A percentile compares a stretch with the other conserved stretches of the same genome.
Evolutionary conservation across 2,797 vertebrate species (phyloP).

Genomic region (Crocidura indochinensis): DNA sequence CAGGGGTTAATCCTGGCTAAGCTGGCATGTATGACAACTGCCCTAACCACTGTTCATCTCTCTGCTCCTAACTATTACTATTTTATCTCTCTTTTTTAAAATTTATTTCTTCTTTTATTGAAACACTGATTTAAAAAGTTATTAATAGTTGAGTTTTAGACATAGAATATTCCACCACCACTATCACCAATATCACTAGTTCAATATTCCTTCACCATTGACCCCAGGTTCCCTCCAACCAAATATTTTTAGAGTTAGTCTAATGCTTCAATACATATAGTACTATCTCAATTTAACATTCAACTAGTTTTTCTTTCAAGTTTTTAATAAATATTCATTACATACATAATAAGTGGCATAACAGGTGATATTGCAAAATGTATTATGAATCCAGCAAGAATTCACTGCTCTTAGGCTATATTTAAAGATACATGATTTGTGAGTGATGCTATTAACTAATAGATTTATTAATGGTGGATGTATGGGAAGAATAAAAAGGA

Average conservation of each 20-base stretch:
- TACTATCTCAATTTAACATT: background rate
- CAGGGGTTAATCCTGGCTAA: too few relatives aligned
- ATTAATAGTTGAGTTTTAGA: too few relatives aligned
- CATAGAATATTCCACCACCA: too few relatives aligned
- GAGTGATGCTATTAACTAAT: background rate
- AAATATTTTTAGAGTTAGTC: background rate
- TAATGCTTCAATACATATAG: background rate
- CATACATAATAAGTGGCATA: background rate
- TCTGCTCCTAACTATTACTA: too few relatives aligned
- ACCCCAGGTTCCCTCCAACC: too few relatives aligned
- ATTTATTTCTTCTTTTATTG: too few relatives aligned
- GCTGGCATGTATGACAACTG: too few relatives aligned
- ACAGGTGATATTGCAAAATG: background rate
- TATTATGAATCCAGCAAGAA: background rate
- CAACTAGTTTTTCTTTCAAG: background rate
- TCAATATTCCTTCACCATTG: too few relatives aligned
- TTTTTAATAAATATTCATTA: conserved; percentile 11
- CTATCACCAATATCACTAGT: too few relatives aligned
- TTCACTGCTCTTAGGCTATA: background rate
- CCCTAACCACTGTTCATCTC: too few relatives aligned
- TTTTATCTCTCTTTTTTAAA: too few relatives aligned
- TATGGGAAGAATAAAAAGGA: conserved; percentile 26
- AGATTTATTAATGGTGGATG: background rate
- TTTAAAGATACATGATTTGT: conserved; percentile 30
- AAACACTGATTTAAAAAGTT: too few relatives aligned